These are phyloP conservation scores for Branchipolynoe longqiensis DNA, from an alignment of 2,888 invertebrate species.

Conservation along the genomic window DNA sequence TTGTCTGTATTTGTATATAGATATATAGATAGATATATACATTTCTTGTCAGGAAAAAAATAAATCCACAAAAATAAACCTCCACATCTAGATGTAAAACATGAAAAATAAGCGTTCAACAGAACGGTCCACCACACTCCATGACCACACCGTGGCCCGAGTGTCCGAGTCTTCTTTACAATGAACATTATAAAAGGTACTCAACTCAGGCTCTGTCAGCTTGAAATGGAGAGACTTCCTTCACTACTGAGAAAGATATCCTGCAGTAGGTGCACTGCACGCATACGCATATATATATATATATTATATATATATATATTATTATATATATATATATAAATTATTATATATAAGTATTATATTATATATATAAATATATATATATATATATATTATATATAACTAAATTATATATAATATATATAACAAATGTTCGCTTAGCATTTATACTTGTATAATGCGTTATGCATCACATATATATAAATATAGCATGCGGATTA, in stretches of 20 bases:
- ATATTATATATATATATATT: background rate
- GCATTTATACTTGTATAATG: too few relatives aligned
- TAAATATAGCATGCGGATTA: background rate
- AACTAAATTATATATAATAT: background rate
- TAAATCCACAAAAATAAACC: slow-evolving; percentile 38
- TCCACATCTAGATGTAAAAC: slow-evolving; percentile 43
- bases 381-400: slow-evolving; percentile 15
- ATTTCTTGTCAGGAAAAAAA: background rate
- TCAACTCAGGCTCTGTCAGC: background rate
- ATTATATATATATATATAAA: background rate
- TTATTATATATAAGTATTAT: too few relatives aligned
- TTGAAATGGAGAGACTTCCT: background rate
- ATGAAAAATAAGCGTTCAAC: background rate
- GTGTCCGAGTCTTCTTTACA: background rate
- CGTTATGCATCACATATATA: too few relatives aligned
- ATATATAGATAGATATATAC: slow-evolving; percentile 2
- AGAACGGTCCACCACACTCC: background rate
- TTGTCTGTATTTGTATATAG: too few relatives aligned
- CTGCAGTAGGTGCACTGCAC: background rate
- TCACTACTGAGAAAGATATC: slow-evolving; percentile 18
- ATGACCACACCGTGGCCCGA: background rate
- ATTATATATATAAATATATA: too few relatives aligned
- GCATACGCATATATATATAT: too few relatives aligned
- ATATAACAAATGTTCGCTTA: background rate
- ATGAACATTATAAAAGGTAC: slow-evolving; percentile 9